Percentiles rank a stretch among this genome's conserved stretches.
phyloP scores from a whole-genome alignment of 2,888 invertebrate genomes.

The Spodoptera picta region DNA sequence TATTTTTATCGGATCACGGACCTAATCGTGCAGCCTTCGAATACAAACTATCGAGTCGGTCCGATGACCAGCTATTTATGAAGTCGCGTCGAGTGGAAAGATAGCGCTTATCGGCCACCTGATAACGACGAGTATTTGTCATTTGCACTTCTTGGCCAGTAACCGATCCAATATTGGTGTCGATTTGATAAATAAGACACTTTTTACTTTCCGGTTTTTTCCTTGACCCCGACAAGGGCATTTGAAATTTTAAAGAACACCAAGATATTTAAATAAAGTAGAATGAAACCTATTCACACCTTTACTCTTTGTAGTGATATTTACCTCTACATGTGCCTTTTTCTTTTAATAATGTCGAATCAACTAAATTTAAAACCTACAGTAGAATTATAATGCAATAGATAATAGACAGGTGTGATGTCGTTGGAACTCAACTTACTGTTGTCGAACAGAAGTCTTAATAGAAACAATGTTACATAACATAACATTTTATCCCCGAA shows the following conservation, averaged over 20 bases:
- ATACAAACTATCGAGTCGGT: conserved; percentile 64
- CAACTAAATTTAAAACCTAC: no score
- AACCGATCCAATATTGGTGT: conserved; percentile 62
- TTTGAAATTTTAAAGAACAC: background rate
- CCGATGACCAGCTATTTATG: conserved; percentile 74
- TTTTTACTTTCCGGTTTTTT: conserved; percentile 50
- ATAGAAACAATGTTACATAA: no score
- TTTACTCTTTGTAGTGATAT: no score
- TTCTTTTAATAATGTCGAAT: no score
- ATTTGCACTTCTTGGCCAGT: conserved; percentile 72
- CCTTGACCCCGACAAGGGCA: conserved; percentile 54
- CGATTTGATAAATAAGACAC: conserved; percentile 46
- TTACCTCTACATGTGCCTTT: no score
- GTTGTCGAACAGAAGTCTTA: no score
- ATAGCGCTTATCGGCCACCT: conserved; percentile 78
- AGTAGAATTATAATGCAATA: no score
- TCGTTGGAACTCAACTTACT: no score
- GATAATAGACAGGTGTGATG: no score
- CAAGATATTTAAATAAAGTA: no score
- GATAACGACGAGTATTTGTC: conserved; percentile 80
- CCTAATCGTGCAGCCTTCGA: conserved; percentile 52
- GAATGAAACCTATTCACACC: no score
- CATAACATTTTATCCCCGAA: no score
- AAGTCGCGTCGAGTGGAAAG: conserved; percentile 71
- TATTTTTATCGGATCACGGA: conserved; percentile 26